Evolutionary conservation across 2,797 vertebrate genomes (phyloP).

Genomic region (Coranthus polyacanthus): DNA sequence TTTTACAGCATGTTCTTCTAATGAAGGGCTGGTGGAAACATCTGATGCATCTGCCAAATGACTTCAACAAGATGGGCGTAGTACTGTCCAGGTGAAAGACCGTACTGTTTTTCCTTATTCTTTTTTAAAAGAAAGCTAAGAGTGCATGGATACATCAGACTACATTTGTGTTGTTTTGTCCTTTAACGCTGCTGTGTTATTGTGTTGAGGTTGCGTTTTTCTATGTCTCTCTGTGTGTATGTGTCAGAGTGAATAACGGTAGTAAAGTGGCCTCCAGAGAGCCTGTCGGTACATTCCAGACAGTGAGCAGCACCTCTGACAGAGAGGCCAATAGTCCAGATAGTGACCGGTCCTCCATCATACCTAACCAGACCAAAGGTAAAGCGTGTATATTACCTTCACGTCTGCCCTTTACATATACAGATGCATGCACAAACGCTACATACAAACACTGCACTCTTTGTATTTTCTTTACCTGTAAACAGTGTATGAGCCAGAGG

Average conservation of each 20-base stretch:
- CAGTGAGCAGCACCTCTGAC: conserved; percentile 68
- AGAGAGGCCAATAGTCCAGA: conserved; percentile 65
- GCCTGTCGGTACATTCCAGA: conserved; percentile 54
- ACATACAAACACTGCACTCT: neutral
- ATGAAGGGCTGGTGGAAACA: conserved; percentile 56
- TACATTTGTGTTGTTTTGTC: neutral
- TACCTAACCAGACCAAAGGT: conserved; percentile 67
- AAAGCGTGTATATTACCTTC: conserved; percentile 11
- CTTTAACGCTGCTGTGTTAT: neutral
- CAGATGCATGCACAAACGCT: neutral
- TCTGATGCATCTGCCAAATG: conserved; percentile 68
- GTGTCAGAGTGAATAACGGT: conserved; percentile 72
- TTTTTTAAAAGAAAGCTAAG: neutral
- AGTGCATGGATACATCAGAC: neutral
- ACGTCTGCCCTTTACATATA: neutral
- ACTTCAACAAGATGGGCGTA: conserved; percentile 73
- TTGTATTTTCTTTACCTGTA: conserved; percentile 24
- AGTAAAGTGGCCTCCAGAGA: conserved; percentile 50
- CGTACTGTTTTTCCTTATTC: neutral
- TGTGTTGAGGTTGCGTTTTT: neutral
- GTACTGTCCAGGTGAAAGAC: conserved; percentile 76
- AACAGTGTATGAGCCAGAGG: conserved; percentile 51
- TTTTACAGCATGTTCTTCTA: conserved; percentile 50
- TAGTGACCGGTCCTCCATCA: conserved; percentile 54
- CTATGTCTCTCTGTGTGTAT: conserved; percentile 23